Percentiles rank a stretch among this genome's conserved stretches.
Evolutionary conservation across 35 echinoderm and acorn worm genomes (phyloP).

Genomic region (Ophiothrix spiculata): DNA sequence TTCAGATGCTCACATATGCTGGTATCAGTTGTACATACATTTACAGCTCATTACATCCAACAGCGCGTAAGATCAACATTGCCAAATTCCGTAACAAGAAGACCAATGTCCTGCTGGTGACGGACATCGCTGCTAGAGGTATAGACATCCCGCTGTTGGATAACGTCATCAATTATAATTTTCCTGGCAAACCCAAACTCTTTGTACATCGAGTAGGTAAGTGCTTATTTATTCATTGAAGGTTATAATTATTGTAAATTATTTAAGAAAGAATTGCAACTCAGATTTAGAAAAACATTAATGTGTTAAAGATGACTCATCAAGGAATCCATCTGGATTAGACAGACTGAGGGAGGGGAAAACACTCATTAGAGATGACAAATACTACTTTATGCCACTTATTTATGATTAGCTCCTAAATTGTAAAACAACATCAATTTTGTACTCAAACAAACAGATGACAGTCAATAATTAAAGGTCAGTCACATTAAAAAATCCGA

Average conservation of each 20-base stretch:
- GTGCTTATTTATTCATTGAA: conserved; percentile 4
- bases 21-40: conserved; percentile 82
- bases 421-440: too few species aligned
- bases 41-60: conserved; percentile 81
- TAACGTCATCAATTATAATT: conserved; percentile 93
- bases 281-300: neutral
- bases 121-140: conserved; percentile 89
- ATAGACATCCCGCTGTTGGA: conserved; percentile 98
- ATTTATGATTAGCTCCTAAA: too few species aligned
- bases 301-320: too few species aligned
- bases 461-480: too few species aligned
- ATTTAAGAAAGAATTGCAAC: neutral
- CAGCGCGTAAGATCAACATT: conserved; percentile 92
- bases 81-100: conserved; percentile 92
- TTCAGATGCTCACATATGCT: conserved; percentile 57
- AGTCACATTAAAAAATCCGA: too few species aligned
- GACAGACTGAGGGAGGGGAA: too few species aligned
- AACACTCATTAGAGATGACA: too few species aligned
- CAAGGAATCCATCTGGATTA: too few species aligned
- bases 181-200: conserved; percentile 91
- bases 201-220: conserved; percentile 96
- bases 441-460: too few species aligned
- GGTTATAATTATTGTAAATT: too few species aligned
- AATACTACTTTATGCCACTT: too few species aligned
- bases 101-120: conserved; percentile 85